Base-by-base conservation (phyloP, 64 coral and sea anemone species). In the Montipora cactus region DNA sequence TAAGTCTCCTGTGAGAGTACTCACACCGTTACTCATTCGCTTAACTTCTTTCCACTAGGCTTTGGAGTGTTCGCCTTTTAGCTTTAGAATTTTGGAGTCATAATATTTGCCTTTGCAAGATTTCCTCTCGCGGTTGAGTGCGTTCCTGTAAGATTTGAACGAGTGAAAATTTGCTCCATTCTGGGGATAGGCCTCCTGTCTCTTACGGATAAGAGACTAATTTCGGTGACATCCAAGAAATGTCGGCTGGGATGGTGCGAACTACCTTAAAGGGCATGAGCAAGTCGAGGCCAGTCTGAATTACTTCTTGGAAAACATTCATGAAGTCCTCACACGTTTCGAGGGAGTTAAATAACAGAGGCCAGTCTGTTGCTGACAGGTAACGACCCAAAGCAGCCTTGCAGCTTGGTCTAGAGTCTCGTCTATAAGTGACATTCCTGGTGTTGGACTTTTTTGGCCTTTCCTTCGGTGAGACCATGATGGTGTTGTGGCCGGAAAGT, bases 201-300 rank as follows among this genome's bases (percentile, higher is more conserved):
- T 25, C 25, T 25, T 25, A 25, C 25, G 25, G 25, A 25, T 25
- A 25, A 25, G 25, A 25, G 25, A 25, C 25, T 25, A 25, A 25
- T 25, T 25, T 25, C 25, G 25, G 25, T 25, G 25, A 25, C 86
- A 70, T 72, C 86, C 76, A 78, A 4, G 74, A 0, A 8, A 13
- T 59, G 58, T 90, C 88, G 47, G 18, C 18, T 79, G 76, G 88
- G 61, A 78, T 77, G 21, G 23, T 13, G 16, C 87, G 75, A 47
- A 81, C 79, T 52, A 44, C 1, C 79, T 49, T 90, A 2, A 90
- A 3, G 67, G 89, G 89, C 89, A 90, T 81, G 59, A 90, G 89
- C 68, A 90, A 55, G 48, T 90, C 11, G 14, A 90, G 89, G 1
- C 76, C 89, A 81, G 62, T 81, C 15, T 7, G 13, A 28, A 71